Conservation (phyloP, 2,113 vertebrate species). For the Zapus hudsonius region DNA sequence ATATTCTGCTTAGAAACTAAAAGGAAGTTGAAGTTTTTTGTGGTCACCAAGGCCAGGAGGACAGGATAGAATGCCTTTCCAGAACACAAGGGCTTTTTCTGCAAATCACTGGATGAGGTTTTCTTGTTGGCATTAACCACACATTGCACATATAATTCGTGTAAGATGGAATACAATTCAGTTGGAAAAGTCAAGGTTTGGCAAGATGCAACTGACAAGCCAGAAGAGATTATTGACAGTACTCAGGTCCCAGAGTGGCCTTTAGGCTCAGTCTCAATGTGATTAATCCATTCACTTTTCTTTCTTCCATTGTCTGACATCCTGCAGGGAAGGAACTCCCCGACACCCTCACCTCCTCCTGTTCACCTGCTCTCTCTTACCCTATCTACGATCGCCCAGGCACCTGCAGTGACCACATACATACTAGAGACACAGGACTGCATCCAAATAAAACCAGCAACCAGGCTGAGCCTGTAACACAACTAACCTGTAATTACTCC, state of each 20-base stretch:
- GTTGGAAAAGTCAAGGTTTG: background rate
- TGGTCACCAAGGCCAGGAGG: background rate
- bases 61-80: background rate
- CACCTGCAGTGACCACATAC: background rate
- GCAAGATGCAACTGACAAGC: background rate
- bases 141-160: background rate
- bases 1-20: background rate
- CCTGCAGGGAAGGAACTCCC: background rate
- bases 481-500: background rate
- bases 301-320: background rate
- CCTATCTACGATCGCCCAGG: no score
- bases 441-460: background rate
- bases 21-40: background rate
- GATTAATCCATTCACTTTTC: no score
- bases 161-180: background rate
- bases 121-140: background rate
- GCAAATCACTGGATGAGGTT: no score
- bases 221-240: background rate
- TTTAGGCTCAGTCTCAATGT: background rate
- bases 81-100: background rate
- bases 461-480: background rate
- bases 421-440: background rate
- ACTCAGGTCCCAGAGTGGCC: background rate
- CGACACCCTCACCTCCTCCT: no score
- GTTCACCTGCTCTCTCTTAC: background rate